Base-by-base conservation (phyloP, 2,888 invertebrate genomes). In the Geotrupes spiniger region DNA sequence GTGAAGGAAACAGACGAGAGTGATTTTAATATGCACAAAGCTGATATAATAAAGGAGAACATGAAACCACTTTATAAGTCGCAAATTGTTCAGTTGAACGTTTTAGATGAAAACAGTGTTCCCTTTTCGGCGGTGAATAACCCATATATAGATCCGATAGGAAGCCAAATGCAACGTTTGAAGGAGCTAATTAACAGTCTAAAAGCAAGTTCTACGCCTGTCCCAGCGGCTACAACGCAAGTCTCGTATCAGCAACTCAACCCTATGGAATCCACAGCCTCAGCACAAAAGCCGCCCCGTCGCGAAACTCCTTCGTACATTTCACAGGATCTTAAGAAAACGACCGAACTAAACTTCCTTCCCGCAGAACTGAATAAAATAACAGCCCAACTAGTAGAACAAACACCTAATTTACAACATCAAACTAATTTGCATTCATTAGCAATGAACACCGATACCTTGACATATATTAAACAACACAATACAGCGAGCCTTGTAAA, bases 161-260 rank as follows among this genome's bases (percentile, higher is more conserved):
- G 37, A 39, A 28, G 45, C 37, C 21, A 38, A 38, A 45, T 45
- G 26, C 38, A 28, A 12, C 33, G 33, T 21, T 36, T 36, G 17
- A 42, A 21, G 28, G 33, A 31, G 27, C 29, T 39, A 45, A 45
- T 45, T 45, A 45, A 38, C 29, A 44, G 37, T 44, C 44, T 44
- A 26, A 36, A 44, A 44, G 37, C 44, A 28, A 45, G 38, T 45
- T 37, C 17, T 21, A 12, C 10, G 17, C 17, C 8, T 31, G 21
- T 16, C 11, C 42, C 17, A 21, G 21, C n/a, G 31, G 21, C 33
- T 10, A 36, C 10, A 12, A 26, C 36, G 27, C 28, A 12, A 39
- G 12, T 38, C 12, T 33, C 16, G 33, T 16, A 42, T 42, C 42
- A 42, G 36, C 36, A 12, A 31, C 33, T 21, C 17, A 25, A 33